These are phyloP conservation scores for pig (Sus scrofa) DNA, from an alignment of 2,113 vertebrate genomes.

Conservation along the genomic window T2T-Sscrofa CM000819.6:60234001-60234500, in stretches of 20 bases:
- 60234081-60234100: background rate
- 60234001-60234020: background rate
- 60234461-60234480: too few species aligned
- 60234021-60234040: background rate
- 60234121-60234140: background rate
- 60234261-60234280: background rate
- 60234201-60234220: background rate
- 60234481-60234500: too few species aligned
- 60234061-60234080: background rate
- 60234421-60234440: too few species aligned
- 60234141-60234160: background rate
- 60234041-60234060: background rate
- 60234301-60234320: background rate
- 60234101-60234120: background rate
- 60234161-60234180: background rate
- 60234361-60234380: too few species aligned
- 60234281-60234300: constrained; percentile 39
- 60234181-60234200: background rate
- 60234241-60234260: background rate
- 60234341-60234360: too few species aligned
- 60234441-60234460: too few species aligned
- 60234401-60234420: too few species aligned
- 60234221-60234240: constrained; percentile 52
- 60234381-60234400: too few species aligned
- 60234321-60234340: background rate